phyloP scores from a whole-genome alignment of 1,140 invertebrate species.

The Diabrotica undecimpunctata region DNA sequence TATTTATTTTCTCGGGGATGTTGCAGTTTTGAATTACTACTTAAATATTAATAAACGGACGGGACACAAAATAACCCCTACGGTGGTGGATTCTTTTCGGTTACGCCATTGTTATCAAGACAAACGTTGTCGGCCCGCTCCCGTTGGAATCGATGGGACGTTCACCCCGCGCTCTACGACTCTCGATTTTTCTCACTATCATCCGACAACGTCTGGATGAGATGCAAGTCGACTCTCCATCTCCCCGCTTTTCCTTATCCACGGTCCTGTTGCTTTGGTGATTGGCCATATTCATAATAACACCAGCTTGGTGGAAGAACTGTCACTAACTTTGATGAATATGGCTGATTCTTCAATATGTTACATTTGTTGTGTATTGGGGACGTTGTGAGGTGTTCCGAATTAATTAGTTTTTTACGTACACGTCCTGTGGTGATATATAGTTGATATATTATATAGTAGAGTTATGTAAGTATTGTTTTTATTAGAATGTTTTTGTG shows the following conservation, averaged over 20 bases:
- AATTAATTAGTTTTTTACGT: background rate
- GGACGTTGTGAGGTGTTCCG: conserved; percentile 1
- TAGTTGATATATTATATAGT: background rate
- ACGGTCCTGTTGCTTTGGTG: conserved; percentile 31
- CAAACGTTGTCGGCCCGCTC: conserved; percentile 14
- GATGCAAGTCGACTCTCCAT: conserved; percentile 33
- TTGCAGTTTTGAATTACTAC: too few species aligned
- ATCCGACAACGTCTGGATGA: conserved; percentile 13
- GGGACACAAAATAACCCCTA: too few species aligned
- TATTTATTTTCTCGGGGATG: too few species aligned
- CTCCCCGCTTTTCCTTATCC: conserved; percentile 10
- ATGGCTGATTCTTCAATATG: conserved; percentile 32
- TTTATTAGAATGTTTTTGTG: background rate
- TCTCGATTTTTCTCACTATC: conserved; percentile 9
- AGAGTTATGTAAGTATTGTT: background rate
- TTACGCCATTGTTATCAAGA: conserved; percentile 13
- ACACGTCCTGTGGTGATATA: too few species aligned
- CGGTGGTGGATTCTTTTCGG: too few species aligned
- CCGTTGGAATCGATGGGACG: conserved; percentile 34
- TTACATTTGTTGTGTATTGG: background rate
- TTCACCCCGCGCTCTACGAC: conserved; percentile 22
- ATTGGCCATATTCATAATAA: conserved; percentile 39
- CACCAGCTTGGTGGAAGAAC: conserved; percentile 31
- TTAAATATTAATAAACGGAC: too few species aligned
- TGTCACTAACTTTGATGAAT: conserved; percentile 29